Percentiles rank a stretch among this genome's conserved stretches.
phyloP scores from a whole-genome alignment of 1,140 invertebrate species.

The Leptinotarsa lineolata region DNA sequence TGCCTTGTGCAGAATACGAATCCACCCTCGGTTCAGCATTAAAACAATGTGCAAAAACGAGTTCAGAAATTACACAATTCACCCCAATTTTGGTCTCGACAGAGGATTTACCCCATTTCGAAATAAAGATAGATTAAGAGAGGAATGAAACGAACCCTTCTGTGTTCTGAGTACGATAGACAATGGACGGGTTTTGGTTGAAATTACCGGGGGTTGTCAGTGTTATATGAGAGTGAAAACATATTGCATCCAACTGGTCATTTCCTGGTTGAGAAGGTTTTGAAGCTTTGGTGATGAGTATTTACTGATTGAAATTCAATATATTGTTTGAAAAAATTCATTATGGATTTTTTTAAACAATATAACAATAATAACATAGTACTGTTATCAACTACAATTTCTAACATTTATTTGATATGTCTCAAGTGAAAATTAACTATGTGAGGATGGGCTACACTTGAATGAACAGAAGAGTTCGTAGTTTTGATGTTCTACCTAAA shows the following conservation, averaged over 20 bases:
- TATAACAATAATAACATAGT: no score
- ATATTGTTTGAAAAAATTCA: no score
- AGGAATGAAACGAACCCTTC: slow-evolving; percentile 19
- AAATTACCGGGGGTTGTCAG: background rate
- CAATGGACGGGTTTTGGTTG: slow-evolving; percentile 5
- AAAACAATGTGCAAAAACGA: slow-evolving; percentile 46
- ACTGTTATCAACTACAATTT: no score
- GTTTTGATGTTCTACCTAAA: no score
- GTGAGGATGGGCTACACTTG: no score
- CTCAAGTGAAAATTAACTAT: no score
- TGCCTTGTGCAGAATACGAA: slow-evolving; percentile 9
- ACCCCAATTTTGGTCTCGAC: slow-evolving; percentile 36
- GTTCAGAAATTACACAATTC: slow-evolving; percentile 42
- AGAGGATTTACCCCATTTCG: slow-evolving; percentile 21
- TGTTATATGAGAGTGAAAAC: slow-evolving; percentile 1
- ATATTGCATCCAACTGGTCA: background rate
- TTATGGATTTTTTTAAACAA: no score
- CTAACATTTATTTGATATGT: no score
- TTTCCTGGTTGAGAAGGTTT: slow-evolving; percentile 8
- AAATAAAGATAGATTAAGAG: slow-evolving; percentile 26
- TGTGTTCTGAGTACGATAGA: slow-evolving; percentile 3
- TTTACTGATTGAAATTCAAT: no score
- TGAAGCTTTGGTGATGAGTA: background rate
- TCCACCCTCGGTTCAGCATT: slow-evolving; percentile 34
- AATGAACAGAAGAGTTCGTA: no score